phyloP scores from a whole-genome alignment of 2,888 invertebrate species.

The Timema cristinae region DNA sequence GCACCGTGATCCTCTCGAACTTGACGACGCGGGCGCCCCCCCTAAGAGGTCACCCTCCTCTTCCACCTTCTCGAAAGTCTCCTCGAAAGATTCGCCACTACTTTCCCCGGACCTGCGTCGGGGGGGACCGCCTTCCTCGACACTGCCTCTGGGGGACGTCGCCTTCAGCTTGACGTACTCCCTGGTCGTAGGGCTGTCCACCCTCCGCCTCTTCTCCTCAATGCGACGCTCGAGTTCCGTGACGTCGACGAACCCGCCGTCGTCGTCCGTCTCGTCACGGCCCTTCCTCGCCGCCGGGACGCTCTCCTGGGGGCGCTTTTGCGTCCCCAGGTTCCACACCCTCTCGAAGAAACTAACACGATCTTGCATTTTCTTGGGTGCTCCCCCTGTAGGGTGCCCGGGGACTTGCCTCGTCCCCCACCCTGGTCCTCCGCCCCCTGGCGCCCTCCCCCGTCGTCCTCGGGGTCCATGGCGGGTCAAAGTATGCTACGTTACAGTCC shows the following conservation, averaged over 20 bases:
- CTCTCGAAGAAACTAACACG: conserved; percentile 77
- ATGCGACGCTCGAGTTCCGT: conserved; percentile 58
- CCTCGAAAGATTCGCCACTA: conserved; percentile 47
- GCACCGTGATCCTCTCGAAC: conserved; percentile 65
- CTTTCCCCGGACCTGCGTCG: conserved; percentile 42
- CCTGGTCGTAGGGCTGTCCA: conserved; percentile 50
- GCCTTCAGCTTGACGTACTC: conserved; percentile 20
- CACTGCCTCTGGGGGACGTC: conserved; percentile 41
- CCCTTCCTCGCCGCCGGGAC: conserved; percentile 21
- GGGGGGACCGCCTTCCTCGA: conserved; percentile 32
- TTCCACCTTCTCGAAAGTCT: conserved; percentile 50
- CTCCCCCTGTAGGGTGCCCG: conserved; percentile 22
- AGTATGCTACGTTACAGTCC: no score
- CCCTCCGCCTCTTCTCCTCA: conserved; percentile 46
- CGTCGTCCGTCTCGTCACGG: conserved; percentile 37
- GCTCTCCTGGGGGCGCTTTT: conserved; percentile 40
- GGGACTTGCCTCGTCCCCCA: conserved; percentile 24
- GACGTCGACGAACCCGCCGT: conserved; percentile 50
- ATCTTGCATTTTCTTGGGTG: conserved; percentile 58
- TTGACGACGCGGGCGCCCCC: conserved; percentile 48
- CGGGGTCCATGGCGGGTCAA: conserved; percentile 18
- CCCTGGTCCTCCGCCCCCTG: conserved; percentile 16
- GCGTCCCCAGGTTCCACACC: conserved; percentile 55
- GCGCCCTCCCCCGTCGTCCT: conserved; percentile 12
- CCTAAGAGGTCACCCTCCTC: conserved; percentile 63